phyloP scores from a whole-genome alignment of 2,113 vertebrate species.

The Brienomyrus longianalis region DNA sequence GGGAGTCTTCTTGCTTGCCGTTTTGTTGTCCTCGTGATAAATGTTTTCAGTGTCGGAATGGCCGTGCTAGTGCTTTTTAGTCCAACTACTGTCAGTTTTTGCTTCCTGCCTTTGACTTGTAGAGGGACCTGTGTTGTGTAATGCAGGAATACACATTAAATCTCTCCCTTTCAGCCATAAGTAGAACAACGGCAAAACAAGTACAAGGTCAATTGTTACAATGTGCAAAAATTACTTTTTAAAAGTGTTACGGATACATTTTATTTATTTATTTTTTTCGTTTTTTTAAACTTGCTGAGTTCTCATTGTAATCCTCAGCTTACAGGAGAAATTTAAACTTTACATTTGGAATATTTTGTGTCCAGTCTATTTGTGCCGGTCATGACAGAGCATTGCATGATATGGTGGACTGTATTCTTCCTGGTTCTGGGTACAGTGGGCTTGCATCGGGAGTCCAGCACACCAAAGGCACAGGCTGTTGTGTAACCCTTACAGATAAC shows the following conservation, averaged over 20 bases:
- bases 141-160: neutral
- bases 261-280: neutral
- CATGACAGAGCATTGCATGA: neutral
- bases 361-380: slow-evolving; percentile 1
- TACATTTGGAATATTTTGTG: neutral
- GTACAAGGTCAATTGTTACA: neutral
- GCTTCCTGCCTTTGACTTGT: slow-evolving; percentile 24
- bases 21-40: slow-evolving; percentile 25
- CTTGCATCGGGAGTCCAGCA: neutral
- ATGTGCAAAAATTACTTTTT: slow-evolving; percentile 1
- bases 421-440: neutral
- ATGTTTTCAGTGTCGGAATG: slow-evolving; percentile 32
- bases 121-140: neutral
- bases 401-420: neutral
- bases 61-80: slow-evolving; percentile 27
- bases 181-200: neutral
- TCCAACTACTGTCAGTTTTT: slow-evolving; percentile 17
- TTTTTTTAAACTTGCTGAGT: neutral
- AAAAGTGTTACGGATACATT: neutral
- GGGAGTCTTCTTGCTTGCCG: neutral
- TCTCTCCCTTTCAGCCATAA: neutral
- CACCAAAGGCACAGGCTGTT: neutral
- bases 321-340: neutral
- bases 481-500: neutral
- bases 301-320: neutral